phyloP scores from a whole-genome alignment of 2,888 invertebrate genomes.

The Petrophora chlorosata region DNA sequence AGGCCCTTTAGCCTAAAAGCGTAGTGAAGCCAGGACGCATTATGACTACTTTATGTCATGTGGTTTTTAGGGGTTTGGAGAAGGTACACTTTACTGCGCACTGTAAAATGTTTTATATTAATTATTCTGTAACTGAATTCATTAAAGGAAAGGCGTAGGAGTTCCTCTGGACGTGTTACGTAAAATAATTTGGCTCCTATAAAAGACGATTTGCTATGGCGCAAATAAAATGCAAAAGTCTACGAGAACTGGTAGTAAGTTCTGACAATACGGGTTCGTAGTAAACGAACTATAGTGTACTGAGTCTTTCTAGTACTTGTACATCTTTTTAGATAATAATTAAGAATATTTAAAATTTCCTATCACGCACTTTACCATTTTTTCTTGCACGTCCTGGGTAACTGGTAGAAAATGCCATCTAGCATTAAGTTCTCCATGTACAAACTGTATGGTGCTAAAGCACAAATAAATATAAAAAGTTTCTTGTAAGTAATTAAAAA shows the following conservation, averaged over 20 bases:
- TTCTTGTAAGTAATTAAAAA: no score
- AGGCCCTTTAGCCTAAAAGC: slow-evolving; percentile 21
- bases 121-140: slow-evolving; percentile 37
- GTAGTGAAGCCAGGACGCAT: slow-evolving; percentile 19
- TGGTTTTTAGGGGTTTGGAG: slow-evolving; percentile 23
- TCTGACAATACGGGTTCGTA: not conserved
- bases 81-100: slow-evolving; percentile 32
- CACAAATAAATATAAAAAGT: no score
- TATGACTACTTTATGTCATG: slow-evolving; percentile 19
- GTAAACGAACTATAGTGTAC: no score
- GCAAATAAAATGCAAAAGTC: not conserved
- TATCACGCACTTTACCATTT: no score
- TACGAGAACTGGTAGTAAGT: not conserved
- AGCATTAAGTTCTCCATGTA: no score
- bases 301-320: no score
- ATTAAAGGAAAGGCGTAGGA: slow-evolving; percentile 27
- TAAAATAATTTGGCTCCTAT: slow-evolving; percentile 16
- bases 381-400: no score
- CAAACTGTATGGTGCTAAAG: no score
- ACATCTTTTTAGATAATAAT: no score
- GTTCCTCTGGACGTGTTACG: slow-evolving; percentile 11
- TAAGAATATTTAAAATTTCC: no score
- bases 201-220: slow-evolving; percentile 7
- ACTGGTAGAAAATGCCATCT: no score
- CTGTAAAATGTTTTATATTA: slow-evolving; percentile 39